Conservation (phyloP, 2,113 vertebrate species). For the Antechinus flavipes region DNA sequence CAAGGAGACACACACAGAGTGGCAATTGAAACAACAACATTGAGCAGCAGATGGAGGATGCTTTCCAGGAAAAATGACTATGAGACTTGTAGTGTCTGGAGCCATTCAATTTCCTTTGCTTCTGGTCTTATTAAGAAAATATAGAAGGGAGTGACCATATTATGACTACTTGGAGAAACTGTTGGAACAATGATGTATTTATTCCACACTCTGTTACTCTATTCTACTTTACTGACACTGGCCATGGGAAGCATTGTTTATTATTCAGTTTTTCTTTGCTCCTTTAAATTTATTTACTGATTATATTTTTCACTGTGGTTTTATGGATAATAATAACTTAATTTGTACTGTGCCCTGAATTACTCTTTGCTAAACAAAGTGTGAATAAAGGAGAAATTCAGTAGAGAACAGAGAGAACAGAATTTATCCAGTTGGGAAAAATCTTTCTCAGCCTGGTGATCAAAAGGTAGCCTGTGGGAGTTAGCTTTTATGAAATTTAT, state of each 20-base stretch:
- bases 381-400: not conserved
- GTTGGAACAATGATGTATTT: not conserved
- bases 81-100: not conserved
- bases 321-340: not conserved
- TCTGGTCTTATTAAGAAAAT: not conserved
- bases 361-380: not conserved
- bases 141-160: not conserved
- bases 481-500: not conserved
- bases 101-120: not conserved
- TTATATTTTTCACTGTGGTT: not conserved
- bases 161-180: not conserved
- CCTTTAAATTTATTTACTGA: not conserved
- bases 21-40: not conserved
- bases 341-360: not conserved
- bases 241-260: not conserved
- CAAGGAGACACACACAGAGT: not conserved
- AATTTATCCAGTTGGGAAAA: not conserved
- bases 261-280: not conserved
- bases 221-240: not conserved
- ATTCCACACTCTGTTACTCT: not conserved
- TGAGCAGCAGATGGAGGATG: not conserved
- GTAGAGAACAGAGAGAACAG: not conserved
- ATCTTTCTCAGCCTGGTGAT: not conserved
- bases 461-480: not conserved
- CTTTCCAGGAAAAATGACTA: slow-evolving; percentile 2